Evolutionary conservation across 2,113 vertebrate species (phyloP).

Genomic region (Addax nasomaculatus): DNA sequence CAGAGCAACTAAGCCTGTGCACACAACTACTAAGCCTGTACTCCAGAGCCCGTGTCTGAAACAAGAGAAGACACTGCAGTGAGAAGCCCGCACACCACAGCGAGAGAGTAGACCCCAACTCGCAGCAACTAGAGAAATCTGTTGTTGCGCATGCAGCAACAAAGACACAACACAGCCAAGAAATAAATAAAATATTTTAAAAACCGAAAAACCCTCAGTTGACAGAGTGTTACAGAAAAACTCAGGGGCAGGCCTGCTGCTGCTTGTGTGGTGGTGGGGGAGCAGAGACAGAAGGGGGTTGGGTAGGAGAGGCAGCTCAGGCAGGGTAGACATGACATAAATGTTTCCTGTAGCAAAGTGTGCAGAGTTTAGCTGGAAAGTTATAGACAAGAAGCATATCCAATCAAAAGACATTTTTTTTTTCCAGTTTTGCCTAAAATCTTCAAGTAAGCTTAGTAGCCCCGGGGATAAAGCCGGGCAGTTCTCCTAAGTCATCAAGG

Average conservation of each 20-base stretch:
- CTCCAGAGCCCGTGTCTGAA: neutral
- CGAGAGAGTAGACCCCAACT: neutral
- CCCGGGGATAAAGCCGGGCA: neutral
- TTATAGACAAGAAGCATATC: neutral
- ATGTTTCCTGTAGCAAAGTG: neutral
- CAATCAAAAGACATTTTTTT: neutral
- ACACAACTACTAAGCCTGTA: neutral
- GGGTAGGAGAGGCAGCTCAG: neutral
- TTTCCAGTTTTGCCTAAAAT: neutral
- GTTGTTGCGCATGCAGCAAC: neutral
- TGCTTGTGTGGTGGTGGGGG: neutral
- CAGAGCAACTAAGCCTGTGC: neutral
- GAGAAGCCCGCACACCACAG: neutral
- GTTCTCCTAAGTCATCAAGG: neutral
- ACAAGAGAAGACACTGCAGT: neutral
- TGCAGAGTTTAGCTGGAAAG: neutral
- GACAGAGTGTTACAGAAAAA: neutral
- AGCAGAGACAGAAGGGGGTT: rapidly evolving
- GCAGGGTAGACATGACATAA: rapidly evolving
- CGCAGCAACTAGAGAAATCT: neutral
- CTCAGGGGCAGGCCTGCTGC: neutral
- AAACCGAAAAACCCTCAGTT: neutral
- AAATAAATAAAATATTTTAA: neutral
- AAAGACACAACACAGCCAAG: neutral
- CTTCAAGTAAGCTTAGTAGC: neutral